Evolutionary conservation across 2,888 invertebrate genomes (phyloP).

Genomic region (Athrips mouffetella): DNA sequence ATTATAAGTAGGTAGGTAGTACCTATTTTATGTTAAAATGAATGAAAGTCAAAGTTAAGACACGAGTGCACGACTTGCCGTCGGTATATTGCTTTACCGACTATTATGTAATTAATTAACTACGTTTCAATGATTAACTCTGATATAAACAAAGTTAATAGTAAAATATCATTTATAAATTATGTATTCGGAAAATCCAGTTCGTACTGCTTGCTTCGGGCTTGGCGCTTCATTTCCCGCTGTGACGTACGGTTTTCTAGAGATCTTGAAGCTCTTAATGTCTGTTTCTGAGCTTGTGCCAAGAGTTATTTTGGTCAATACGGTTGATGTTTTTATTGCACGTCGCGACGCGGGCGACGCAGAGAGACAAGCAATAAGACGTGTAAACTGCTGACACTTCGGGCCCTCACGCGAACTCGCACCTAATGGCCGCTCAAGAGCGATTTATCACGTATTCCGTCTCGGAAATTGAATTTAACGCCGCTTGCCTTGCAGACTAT

Average conservation of each 20-base stretch:
- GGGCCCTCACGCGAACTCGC: constrained; percentile 63
- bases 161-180: background rate
- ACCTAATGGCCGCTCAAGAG: constrained; percentile 67
- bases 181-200: background rate
- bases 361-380: constrained; percentile 67
- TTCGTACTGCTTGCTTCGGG: background rate
- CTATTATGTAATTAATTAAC: too few relatives aligned
- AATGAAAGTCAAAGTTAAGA: too few relatives aligned
- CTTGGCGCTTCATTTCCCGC: constrained; percentile 16
- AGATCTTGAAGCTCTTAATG: constrained; percentile 55
- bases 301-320: constrained; percentile 77
- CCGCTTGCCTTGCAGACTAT: constrained; percentile 52
- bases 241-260: constrained; percentile 34
- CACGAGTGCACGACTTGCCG: too few relatives aligned
- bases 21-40: too few relatives aligned
- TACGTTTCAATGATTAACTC: too few relatives aligned
- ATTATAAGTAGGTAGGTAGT: too few relatives aligned
- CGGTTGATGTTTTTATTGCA: constrained; percentile 77
- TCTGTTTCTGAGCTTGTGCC: constrained; percentile 67
- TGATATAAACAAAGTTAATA: background rate
- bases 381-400: constrained; percentile 61
- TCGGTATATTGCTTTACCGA: too few relatives aligned
- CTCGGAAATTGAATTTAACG: constrained; percentile 66
- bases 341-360: constrained; percentile 58
- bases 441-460: constrained; percentile 71